phyloP scores from a whole-genome alignment of 1,140 invertebrate species.

The Drosophila punjabiensis region DNA sequence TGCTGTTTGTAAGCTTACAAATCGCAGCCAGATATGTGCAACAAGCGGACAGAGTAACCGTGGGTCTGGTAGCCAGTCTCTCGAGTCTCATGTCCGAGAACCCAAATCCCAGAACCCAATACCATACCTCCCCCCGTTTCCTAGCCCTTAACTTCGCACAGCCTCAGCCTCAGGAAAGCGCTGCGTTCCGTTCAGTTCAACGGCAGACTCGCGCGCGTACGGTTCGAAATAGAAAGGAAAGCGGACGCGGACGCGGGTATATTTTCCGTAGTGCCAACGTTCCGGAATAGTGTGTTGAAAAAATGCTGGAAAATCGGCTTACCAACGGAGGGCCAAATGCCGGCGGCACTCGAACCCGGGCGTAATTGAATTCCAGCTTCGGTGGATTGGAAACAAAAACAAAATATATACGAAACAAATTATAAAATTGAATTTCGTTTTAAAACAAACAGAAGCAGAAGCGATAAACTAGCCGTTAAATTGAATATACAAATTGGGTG shows the following conservation, averaged over 20 bases:
- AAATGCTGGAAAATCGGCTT: constrained; percentile 48
- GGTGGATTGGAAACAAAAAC: constrained; percentile 32
- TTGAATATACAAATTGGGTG: constrained; percentile 55
- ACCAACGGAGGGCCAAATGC: constrained; percentile 47
- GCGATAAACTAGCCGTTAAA: constrained; percentile 56
- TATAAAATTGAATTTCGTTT: constrained; percentile 42
- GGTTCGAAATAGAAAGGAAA: constrained; percentile 55
- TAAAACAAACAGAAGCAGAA: constrained; percentile 31
- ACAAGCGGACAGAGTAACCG: constrained; percentile 23
- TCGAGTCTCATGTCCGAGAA: background rate
- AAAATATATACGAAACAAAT: constrained; percentile 11
- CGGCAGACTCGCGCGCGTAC: constrained; percentile 80
- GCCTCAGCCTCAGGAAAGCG: constrained; percentile 35
- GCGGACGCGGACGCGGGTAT: constrained; percentile 7
- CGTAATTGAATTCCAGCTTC: constrained; percentile 60
- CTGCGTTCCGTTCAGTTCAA: constrained; percentile 62
- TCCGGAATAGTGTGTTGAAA: constrained; percentile 25
- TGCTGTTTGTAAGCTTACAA: background rate
- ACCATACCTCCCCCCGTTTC: background rate
- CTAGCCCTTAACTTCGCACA: constrained; percentile 24
- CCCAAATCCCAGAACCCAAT: background rate
- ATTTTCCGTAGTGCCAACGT: constrained; percentile 18
- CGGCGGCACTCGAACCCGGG: constrained; percentile 61
- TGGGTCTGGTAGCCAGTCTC: background rate
- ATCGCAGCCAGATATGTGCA: constrained; percentile 9